Base-by-base conservation (phyloP, 2,888 invertebrate species). In the Nymphalis c-album region DNA sequence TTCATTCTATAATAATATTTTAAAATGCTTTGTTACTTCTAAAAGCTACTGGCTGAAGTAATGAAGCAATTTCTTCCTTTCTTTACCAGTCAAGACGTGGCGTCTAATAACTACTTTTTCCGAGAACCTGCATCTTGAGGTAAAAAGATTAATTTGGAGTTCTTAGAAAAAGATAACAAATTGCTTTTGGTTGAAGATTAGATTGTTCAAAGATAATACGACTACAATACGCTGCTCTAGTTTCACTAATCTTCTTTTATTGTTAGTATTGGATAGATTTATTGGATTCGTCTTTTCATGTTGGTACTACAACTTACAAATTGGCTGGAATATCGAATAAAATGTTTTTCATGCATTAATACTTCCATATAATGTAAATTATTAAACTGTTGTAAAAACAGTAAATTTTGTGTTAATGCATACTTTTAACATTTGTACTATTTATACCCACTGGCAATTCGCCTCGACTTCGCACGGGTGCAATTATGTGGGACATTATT, bases 231-330 rank as follows among this genome's bases (percentile, higher is more conserved):
- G 82, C 85, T 86, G 85, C 85, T 86, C 84, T 80, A 80, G 82
- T 76, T 77, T 73, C 76, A 81, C 82, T 80, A 84, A 87, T 85
- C 86, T 82, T 77, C 84, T 78, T 85, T 87, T 87, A 86, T 89
- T 85, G 82, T 80, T 82, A 84, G 83, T 82, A 82, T 80, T 76
- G 82, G 80, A 79, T 80, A 22, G 85, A 84, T 86, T 85, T 84
- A 83, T 79, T 80, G 81, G 85, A 85, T 86, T 84, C 84, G 18
- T 57, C 57, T 57, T 40, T 57, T 18, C 35, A 57, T 13, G 35
- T 57, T 7, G 53, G 53, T 55, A 55, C 16, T 26, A 71, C 73
- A 81, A 80, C 80, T 80, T 82, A 76, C 76, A 76, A 70, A 64
- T 67, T 74, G 76, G 60, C 62, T 76, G 80, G 78, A 81, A 80